Evolutionary conservation across 2,113 vertebrate species (phyloP).

Genomic region (Paramormyrops kingsleyae): DNA sequence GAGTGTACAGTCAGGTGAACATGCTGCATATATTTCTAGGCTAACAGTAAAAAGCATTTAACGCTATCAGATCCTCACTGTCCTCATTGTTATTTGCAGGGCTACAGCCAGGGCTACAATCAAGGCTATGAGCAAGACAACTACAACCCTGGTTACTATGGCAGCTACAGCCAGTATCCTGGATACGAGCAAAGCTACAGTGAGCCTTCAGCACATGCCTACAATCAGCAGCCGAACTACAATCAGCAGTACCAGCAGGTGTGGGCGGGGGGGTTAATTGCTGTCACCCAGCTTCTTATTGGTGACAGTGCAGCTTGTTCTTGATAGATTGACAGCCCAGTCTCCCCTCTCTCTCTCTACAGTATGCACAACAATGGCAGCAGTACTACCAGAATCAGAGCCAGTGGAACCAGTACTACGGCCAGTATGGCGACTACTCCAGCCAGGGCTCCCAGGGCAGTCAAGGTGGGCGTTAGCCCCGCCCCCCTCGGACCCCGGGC

Average conservation of each 20-base stretch:
- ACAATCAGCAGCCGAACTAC: conserved; percentile 72
- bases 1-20: conserved; percentile 45
- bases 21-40: neutral
- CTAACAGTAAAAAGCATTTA: neutral
- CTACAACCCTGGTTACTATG: conserved; percentile 73
- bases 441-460: conserved; percentile 64
- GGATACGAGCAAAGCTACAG: conserved; percentile 74
- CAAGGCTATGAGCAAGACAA: conserved; percentile 63
- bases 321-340: neutral
- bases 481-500: conserved; percentile 17
- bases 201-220: conserved; percentile 66
- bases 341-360: conserved; percentile 18
- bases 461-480: conserved; percentile 59
- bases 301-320: neutral
- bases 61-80: neutral
- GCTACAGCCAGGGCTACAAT: conserved; percentile 41
- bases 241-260: conserved; percentile 85
- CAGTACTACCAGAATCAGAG: conserved; percentile 90
- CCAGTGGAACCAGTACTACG: conserved; percentile 89
- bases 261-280: neutral
- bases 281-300: neutral
- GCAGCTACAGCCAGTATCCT: conserved; percentile 73
- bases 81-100: conserved; percentile 33
- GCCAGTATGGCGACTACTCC: conserved; percentile 74
- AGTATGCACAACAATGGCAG: conserved; percentile 89